phyloP scores from a whole-genome alignment of 2,113 vertebrate species.

The Phylloscopus whistleri region DNA sequence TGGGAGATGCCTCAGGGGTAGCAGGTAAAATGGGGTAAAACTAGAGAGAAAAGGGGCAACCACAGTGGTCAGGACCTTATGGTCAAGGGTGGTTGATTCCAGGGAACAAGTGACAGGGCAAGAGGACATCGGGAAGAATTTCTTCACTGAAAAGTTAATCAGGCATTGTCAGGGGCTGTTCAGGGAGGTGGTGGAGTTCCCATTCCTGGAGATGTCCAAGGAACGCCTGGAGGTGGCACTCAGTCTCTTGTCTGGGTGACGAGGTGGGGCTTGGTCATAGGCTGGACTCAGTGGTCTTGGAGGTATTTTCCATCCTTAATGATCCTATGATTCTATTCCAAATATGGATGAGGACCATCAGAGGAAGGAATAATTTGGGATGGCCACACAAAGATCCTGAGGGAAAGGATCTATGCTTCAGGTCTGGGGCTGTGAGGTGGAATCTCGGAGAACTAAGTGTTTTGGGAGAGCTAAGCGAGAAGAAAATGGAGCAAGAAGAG shows the following conservation, averaged over 20 bases:
- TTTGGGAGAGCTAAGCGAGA: background rate
- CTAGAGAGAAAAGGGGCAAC: background rate
- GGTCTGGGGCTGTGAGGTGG: background rate
- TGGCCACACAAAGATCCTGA: background rate
- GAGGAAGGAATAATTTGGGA: background rate
- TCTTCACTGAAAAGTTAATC: background rate
- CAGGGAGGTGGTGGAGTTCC: background rate
- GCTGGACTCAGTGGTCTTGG: background rate
- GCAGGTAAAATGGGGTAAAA: background rate
- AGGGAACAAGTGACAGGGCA: background rate
- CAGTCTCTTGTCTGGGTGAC: background rate
- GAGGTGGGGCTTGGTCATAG: background rate
- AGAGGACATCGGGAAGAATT: background rate
- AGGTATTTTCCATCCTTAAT: background rate
- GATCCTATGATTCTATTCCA: background rate
- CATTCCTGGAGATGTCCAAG: background rate
- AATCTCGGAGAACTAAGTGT: background rate
- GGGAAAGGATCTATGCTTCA: background rate
- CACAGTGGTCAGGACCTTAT: background rate
- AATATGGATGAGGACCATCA: background rate
- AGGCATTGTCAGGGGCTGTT: background rate
- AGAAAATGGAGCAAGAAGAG: background rate
- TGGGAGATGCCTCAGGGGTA: background rate
- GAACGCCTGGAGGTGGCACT: accelerated
- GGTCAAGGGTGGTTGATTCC: background rate